A percentile compares a stretch with the other conserved stretches of the same genome.
These are phyloP conservation scores for Netelia virgata DNA, from an alignment of 2,888 invertebrate species.

Conservation along the genomic window DNA sequence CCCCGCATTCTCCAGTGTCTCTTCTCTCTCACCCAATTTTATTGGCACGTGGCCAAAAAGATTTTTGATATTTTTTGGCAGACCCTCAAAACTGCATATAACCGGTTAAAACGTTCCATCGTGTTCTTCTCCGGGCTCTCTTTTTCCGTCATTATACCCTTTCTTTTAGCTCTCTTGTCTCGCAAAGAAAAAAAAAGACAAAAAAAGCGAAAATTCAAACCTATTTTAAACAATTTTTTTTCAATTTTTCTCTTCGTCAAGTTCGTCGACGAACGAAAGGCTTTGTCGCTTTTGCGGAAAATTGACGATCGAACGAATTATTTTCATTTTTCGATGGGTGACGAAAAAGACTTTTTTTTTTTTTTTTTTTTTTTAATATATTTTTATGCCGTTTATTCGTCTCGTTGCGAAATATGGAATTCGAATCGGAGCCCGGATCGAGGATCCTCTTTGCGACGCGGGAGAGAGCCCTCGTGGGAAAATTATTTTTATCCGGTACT, in stretches of 20 bases:
- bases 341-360: constrained; percentile 3
- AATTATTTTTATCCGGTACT: constrained; percentile 1
- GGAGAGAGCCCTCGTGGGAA: neutral
- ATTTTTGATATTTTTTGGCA: constrained; percentile 83
- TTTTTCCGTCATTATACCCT: constrained; percentile 60
- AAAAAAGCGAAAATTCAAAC: constrained; percentile 3
- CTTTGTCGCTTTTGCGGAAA: neutral
- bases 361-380: constrained; percentile 3
- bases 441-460: neutral
- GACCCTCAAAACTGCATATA: constrained; percentile 78
- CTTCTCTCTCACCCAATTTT: constrained; percentile 34
- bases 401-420: constrained; percentile 1
- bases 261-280: neutral
- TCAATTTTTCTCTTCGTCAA: constrained; percentile 40
- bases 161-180: constrained; percentile 39
- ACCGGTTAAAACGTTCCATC: constrained; percentile 81
- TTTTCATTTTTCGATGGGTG: neutral
- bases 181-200: neutral
- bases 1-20: constrained; percentile 38
- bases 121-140: constrained; percentile 65
- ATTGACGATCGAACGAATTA: constrained; percentile 17
- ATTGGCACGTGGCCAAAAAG: constrained; percentile 78
- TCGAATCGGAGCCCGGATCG: neutral
- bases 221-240: constrained; percentile 49
- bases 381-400: neutral